Conservation (phyloP, 92 coral and sea anemone species). For the Anthopleura xanthogrammica region DNA sequence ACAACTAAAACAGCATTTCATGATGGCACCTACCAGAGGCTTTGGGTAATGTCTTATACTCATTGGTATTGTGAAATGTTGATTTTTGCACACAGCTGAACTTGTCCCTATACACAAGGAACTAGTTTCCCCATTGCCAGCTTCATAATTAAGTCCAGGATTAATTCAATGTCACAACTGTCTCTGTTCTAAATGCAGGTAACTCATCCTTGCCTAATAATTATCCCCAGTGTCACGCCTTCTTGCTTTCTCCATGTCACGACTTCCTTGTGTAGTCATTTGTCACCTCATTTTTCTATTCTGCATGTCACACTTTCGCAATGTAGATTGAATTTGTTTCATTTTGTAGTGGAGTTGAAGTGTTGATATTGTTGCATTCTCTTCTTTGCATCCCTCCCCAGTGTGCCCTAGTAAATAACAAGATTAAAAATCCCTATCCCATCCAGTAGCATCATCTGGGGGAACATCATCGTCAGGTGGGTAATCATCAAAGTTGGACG, state of each 20-base stretch:
- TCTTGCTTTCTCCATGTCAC: not conserved
- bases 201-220: not conserved
- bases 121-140: too few relatives aligned
- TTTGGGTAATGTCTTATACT: too few relatives aligned
- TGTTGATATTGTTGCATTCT: not conserved
- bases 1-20: too few relatives aligned
- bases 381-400: not conserved
- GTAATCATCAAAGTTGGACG: constrained; percentile 98
- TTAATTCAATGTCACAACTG: too few relatives aligned
- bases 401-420: not conserved
- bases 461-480: constrained; percentile 97
- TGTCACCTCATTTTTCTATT: not conserved
- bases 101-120: too few relatives aligned
- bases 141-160: too few relatives aligned
- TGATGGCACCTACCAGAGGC: too few relatives aligned
- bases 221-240: not conserved
- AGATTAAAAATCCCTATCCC: constrained; percentile 92
- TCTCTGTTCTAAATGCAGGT: too few relatives aligned
- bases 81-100: too few relatives aligned
- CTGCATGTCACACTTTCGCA: not conserved
- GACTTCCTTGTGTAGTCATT: not conserved
- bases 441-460: constrained; percentile 83
- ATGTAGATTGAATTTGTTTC: not conserved
- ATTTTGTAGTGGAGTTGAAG: not conserved
- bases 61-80: too few relatives aligned